These are phyloP conservation scores for Heliopora coerulea DNA, from an alignment of 92 coral and sea anemone genomes.

Conservation along the genomic window DNA sequence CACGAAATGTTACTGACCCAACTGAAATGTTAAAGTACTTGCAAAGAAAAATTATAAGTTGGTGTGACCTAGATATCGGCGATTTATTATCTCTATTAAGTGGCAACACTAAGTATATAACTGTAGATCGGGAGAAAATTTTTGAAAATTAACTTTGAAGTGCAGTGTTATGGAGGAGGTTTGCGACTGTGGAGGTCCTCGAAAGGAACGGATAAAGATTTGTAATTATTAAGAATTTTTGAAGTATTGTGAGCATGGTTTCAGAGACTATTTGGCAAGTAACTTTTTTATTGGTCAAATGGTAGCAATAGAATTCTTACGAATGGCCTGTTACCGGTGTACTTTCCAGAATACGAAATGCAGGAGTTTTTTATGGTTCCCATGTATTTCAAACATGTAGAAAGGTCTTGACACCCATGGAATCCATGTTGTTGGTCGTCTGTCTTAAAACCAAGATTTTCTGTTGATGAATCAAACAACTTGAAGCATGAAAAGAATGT, in stretches of 20 bases:
- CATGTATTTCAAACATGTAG: constrained; percentile 44
- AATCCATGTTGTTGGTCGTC: constrained; percentile 44
- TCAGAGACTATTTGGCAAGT: constrained; percentile 53
- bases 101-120: constrained; percentile 24
- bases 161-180: constrained; percentile 58
- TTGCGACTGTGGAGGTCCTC: too few species aligned
- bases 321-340: constrained; percentile 52
- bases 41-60: constrained; percentile 16
- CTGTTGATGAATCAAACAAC: constrained; percentile 39
- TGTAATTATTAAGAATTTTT: constrained; percentile 39
- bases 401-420: constrained; percentile 58
- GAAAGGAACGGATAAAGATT: constrained; percentile 58
- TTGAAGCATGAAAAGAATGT: constrained; percentile 34
- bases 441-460: constrained; percentile 39
- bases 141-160: constrained; percentile 39
- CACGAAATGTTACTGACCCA: constrained; percentile 21
- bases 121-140: constrained; percentile 29
- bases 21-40: constrained; percentile 32
- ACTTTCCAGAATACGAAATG: constrained; percentile 42
- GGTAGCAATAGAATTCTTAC: constrained; percentile 57
- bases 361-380: constrained; percentile 47
- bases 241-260: constrained; percentile 57
- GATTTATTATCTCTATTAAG: constrained; percentile 15
- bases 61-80: constrained; percentile 12
- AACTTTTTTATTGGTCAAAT: constrained; percentile 56